These are phyloP conservation scores for Lordiphosa stackelbergi DNA, from an alignment of 1,140 invertebrate genomes.

Conservation along the genomic window DNA sequence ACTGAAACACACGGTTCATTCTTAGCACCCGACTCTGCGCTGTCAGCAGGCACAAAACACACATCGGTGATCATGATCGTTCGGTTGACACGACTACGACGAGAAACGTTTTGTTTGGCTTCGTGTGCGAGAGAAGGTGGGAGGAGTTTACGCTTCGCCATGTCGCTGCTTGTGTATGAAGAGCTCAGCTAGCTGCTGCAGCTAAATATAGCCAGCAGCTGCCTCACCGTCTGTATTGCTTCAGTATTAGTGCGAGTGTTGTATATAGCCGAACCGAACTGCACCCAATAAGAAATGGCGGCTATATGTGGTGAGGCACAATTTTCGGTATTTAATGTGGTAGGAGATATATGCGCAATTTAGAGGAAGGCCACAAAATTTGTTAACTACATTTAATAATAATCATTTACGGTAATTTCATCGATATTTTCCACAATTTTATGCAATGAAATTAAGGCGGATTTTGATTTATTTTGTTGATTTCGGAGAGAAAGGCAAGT, in stretches of 20 bases:
- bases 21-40: slow-evolving; percentile 59
- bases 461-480: slow-evolving; percentile 22
- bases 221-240: too few relatives aligned
- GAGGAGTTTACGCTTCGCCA: too few relatives aligned
- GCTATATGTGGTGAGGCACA: slow-evolving; percentile 17
- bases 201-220: too few relatives aligned
- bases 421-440: slow-evolving; percentile 14
- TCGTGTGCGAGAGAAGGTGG: too few relatives aligned
- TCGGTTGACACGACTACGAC: too few relatives aligned
- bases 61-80: slow-evolving; percentile 4
- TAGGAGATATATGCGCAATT: slow-evolving; percentile 53
- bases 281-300: slow-evolving; percentile 71
- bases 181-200: too few relatives aligned
- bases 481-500: neutral
- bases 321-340: slow-evolving; percentile 48
- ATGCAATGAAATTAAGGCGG: slow-evolving; percentile 13
- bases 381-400: slow-evolving; percentile 53
- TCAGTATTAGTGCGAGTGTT: slow-evolving; percentile 3
- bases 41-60: slow-evolving; percentile 40
- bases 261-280: slow-evolving; percentile 37
- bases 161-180: too few relatives aligned
- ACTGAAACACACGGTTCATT: slow-evolving; percentile 73
- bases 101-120: too few relatives aligned
- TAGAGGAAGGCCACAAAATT: slow-evolving; percentile 11
- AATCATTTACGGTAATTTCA: slow-evolving; percentile 55